These are phyloP conservation scores for Eciton burchellii DNA, from an alignment of 1,140 invertebrate genomes.

Conservation along the genomic window DNA sequence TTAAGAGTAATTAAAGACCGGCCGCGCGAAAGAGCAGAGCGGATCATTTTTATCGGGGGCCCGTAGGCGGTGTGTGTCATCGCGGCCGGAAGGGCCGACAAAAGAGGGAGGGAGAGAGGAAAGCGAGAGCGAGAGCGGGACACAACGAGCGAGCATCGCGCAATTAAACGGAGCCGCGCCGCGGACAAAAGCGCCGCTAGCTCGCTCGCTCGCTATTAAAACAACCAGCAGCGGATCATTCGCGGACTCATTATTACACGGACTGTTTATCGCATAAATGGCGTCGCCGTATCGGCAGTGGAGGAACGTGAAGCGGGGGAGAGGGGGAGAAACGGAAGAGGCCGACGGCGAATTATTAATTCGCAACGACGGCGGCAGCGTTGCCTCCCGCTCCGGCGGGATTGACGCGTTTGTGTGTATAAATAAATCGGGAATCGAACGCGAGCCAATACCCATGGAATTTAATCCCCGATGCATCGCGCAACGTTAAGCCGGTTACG, in stretches of 20 bases:
- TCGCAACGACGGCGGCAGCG: slow-evolving; percentile 2
- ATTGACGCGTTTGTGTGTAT: slow-evolving; percentile 41
- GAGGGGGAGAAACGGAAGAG: neutral
- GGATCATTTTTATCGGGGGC: slow-evolving; percentile 38
- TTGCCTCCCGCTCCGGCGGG: neutral
- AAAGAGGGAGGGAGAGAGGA: too few relatives aligned
- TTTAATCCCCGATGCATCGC: slow-evolving; percentile 39
- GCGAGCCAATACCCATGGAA: neutral
- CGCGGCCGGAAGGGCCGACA: neutral
- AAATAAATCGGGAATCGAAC: slow-evolving; percentile 30
- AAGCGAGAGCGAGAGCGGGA: too few relatives aligned
- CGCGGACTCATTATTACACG: slow-evolving; percentile 47
- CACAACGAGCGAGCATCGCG: slow-evolving; percentile 8
- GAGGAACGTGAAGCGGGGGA: too few relatives aligned
- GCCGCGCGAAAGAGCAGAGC: slow-evolving; percentile 26
- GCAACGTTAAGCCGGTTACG: slow-evolving; percentile 15
- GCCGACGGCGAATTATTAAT: slow-evolving; percentile 50
- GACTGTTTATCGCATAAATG: slow-evolving; percentile 47
- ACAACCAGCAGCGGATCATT: slow-evolving; percentile 41
- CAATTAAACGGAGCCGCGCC: slow-evolving; percentile 15
- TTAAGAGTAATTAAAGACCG: slow-evolving; percentile 57
- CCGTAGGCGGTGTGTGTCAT: neutral
- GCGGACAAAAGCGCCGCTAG: neutral
- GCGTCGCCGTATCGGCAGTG: neutral
- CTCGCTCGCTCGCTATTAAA: slow-evolving; percentile 44